Evolutionary conservation across 2,888 invertebrate genomes (phyloP).

Genomic region (Choristoneura rosaceana): DNA sequence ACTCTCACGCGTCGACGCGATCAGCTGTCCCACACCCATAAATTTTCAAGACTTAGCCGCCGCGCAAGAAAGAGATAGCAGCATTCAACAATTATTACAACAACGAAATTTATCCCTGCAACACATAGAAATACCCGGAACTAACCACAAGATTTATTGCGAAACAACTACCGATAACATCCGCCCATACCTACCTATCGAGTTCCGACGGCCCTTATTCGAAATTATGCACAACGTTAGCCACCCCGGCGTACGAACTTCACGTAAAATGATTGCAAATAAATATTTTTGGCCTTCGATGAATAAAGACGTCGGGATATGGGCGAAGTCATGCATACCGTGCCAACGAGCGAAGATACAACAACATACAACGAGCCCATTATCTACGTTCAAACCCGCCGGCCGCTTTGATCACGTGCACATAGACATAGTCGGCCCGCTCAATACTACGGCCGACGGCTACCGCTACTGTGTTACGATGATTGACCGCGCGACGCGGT

Average conservation of each 20-base stretch:
- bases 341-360: slow-evolving; percentile 1
- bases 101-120: not conserved
- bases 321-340: not conserved
- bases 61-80: not conserved
- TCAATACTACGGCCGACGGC: not conserved
- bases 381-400: not conserved
- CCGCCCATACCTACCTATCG: not conserved
- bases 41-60: not conserved
- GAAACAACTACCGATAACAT: not conserved
- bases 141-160: not conserved
- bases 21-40: not conserved
- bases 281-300: not conserved
- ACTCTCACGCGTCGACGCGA: not conserved
- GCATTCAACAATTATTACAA: not conserved
- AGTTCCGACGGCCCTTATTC: not conserved
- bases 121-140: not conserved
- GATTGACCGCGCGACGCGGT: slow-evolving; percentile 10
- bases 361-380: not conserved
- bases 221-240: not conserved
- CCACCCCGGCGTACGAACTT: not conserved
- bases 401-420: not conserved
- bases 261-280: not conserved
- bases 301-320: not conserved
- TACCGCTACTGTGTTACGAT: not conserved
- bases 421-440: slow-evolving; percentile 7